These are phyloP conservation scores for Cetonia aurata DNA, from an alignment of 2,888 invertebrate genomes.

Conservation along the genomic window DNA sequence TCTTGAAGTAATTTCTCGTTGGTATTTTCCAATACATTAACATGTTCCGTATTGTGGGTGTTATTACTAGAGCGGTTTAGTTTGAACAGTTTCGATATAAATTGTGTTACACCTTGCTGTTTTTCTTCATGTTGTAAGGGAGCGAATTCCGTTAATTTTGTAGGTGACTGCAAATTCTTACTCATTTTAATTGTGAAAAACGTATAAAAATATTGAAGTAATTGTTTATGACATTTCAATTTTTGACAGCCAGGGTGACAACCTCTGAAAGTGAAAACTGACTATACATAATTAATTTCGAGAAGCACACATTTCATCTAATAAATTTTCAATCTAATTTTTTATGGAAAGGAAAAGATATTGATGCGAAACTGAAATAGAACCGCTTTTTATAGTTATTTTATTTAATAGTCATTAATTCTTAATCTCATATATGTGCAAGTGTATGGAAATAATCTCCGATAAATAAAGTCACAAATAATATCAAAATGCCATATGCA, in stretches of 20 bases:
- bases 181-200: constrained; percentile 63
- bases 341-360: not conserved
- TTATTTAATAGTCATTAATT: too few relatives aligned
- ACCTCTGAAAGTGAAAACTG: too few relatives aligned
- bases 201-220: constrained; percentile 24
- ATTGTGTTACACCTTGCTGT: constrained; percentile 79
- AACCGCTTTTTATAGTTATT: not conserved
- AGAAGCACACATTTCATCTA: not conserved
- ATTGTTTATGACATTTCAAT: constrained; percentile 25
- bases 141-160: constrained; percentile 83
- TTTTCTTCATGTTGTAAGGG: constrained; percentile 82
- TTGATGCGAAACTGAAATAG: not conserved
- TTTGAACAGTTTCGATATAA: constrained; percentile 82
- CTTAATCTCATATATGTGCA: too few relatives aligned
- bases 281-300: too few relatives aligned
- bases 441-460: not conserved
- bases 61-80: constrained; percentile 63
- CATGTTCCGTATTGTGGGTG: constrained; percentile 55
- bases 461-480: constrained; percentile 3
- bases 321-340: not conserved
- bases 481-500: constrained; percentile 30
- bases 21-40: constrained; percentile 50
- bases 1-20: constrained; percentile 57
- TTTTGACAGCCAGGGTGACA: too few relatives aligned
- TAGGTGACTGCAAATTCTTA: constrained; percentile 74